Evolutionary conservation across 2,113 vertebrate genomes (phyloP), one percentile per base, ranked within the genome.

Genomic region (Oncorhynchus keta): DNA sequence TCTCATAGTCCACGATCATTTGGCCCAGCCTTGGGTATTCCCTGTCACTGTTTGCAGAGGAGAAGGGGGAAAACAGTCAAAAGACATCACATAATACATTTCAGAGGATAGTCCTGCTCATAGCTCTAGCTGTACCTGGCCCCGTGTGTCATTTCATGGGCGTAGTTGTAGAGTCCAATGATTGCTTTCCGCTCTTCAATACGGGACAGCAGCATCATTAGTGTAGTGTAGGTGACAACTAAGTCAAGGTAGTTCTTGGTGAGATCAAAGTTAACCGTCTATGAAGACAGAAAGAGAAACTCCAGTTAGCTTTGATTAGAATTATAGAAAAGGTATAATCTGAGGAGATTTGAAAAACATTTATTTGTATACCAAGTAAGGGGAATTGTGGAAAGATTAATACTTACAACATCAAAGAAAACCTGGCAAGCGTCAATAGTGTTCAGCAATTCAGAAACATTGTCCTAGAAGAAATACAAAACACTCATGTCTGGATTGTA

Each of bases 261-360:
- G 89, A 99, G 96, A 93, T 99, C 98, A 84, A 99, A 99, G 89
- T 99, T 99, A 91, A 99, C 97, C 89, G 97, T 99, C 98, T 99
- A 30, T 65, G 20, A 72, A 77, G 4, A 39, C 26, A 8, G 24
- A 68, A 72, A 11, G 55, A 55, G 18, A 55, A 55, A 55, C 51
- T 55, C 18, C 3, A 18, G 16, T 18, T 55, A 18, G 16, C 51
- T 55, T 16, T 55, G 51, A 55, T 55, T 16, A 45, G 39, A 16
- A 55, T 55, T 18, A 55, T 55, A 55, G 5, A 14, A 55, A 55
- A 18, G 14, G 3, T 55, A 55, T 55, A 16, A 45, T 55, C 51
- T 55, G 51, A 55, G 12, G 16, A 55, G 51, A 55, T 55, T 18
- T 55, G 51, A 55, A 55, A 5, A 55, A 18, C 2, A 45, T 11